These are phyloP conservation scores for Drosophila kanekoi DNA, from an alignment of 2,888 invertebrate genomes.

Conservation along the genomic window DNA sequence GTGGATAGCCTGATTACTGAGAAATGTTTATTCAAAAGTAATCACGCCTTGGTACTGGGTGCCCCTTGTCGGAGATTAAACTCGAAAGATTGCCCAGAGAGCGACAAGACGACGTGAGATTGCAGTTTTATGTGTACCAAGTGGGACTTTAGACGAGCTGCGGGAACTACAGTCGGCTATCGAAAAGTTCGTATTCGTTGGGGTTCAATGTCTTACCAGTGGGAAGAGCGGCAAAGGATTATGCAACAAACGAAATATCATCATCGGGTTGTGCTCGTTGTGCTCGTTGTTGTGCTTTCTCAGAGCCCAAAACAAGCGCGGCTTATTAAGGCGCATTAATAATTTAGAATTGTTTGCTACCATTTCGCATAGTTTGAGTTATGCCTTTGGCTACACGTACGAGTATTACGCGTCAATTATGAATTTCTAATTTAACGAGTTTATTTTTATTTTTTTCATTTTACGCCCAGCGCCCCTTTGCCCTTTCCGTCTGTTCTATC, in stretches of 20 bases:
- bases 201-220: slow-evolving; percentile 66
- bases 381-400: slow-evolving; percentile 40
- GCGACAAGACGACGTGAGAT: slow-evolving; percentile 59
- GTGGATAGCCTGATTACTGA: slow-evolving; percentile 46
- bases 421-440: slow-evolving; percentile 70
- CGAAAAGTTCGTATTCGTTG: slow-evolving; percentile 41
- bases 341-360: slow-evolving; percentile 72
- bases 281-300: slow-evolving; percentile 32
- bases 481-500: slow-evolving; percentile 48
- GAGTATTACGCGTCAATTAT: slow-evolving; percentile 74
- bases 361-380: slow-evolving; percentile 43
- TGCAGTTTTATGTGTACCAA: slow-evolving; percentile 73
- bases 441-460: background rate
- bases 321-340: slow-evolving; percentile 69
- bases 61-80: slow-evolving; percentile 50
- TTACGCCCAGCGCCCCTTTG: slow-evolving; percentile 1
- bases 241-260: slow-evolving; percentile 76
- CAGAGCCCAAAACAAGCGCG: slow-evolving; percentile 47
- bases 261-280: slow-evolving; percentile 49
- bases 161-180: slow-evolving; percentile 12
- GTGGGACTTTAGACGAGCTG: slow-evolving; percentile 41
- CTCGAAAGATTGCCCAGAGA: slow-evolving; percentile 64
- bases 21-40: slow-evolving; percentile 57
- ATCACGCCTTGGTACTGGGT: slow-evolving; percentile 5
- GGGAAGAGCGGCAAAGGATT: slow-evolving; percentile 57